Evolutionary conservation across 2,113 vertebrate genomes (phyloP), one percentile per base, ranked within the genome.

Genomic region (Potamarius usumacintae): DNA sequence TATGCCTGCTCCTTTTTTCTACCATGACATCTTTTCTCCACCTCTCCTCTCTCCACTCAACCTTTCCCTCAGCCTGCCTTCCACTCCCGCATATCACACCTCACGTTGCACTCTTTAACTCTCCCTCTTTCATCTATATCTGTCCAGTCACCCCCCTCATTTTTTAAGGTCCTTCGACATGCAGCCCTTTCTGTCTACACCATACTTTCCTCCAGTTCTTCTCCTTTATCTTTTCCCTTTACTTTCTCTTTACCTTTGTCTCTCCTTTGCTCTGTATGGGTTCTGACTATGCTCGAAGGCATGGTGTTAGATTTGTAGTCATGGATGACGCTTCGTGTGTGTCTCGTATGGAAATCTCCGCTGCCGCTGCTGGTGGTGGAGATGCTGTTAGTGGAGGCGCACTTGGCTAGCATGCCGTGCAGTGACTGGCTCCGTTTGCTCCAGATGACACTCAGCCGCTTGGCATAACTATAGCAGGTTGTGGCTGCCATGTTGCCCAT

Each of bases 381-480:
- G n/a, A 89, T 89, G 5, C 91, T 91, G 90, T 89, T 82, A 5
- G 86, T 84, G 4, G 92, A 91, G 0, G 91, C 86, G 11, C 95
- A 91, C 83, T 94, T 18, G 50, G 92, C 93, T 76, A 96, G 94
- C 90, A 95, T 92, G 85, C 96, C 96, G 0, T 96, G 96, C 67
- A 96, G 92, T 0, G 96, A 96, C 90, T 96, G 96, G 90, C 96
- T 96, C 67, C 96, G 92, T 22, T 94, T 93, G 67, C 94, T 94
- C 96, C 96, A 96, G 90, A 94, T 93, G 20, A 95, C 91, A 17
- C 96, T 95, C 0, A 96, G 90, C 42, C 94, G 93, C 91, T 95
- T 94, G 92, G 96, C 95, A 0, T 96, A 96, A 48, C 94, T 92
- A 0, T 95, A 95, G 93, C 95, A 96, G 69, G 94, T 92, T 0